Conservation (phyloP, 2,888 invertebrate species). For the Patella pellucida region DNA sequence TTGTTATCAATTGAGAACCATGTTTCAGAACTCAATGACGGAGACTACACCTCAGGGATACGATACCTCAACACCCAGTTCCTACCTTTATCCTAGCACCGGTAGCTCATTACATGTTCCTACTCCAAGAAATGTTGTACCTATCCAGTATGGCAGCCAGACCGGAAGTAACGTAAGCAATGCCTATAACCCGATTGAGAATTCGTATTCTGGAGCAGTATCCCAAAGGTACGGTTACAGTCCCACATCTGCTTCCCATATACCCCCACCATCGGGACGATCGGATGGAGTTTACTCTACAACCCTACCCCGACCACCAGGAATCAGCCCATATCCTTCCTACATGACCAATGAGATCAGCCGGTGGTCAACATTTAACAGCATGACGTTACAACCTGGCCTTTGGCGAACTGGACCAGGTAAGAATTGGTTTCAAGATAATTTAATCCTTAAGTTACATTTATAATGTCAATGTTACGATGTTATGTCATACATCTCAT, state of each 20-base stretch:
- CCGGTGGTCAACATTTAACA: neutral
- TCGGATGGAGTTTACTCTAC: neutral
- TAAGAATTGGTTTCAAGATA: neutral
- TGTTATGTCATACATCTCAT: no score
- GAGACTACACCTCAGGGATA: neutral
- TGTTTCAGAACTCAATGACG: neutral
- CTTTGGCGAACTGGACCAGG: neutral
- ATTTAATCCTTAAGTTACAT: no score
- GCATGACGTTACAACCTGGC: neutral
- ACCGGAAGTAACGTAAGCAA: neutral
- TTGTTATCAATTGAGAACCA: no score
- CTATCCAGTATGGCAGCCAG: neutral
- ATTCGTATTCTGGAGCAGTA: neutral
- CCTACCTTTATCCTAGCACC: neutral
- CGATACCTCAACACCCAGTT: neutral
- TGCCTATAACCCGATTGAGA: neutral
- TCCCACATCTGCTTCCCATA: neutral
- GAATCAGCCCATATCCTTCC: neutral
- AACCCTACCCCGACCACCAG: neutral
- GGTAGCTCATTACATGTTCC: constrained; percentile 4
- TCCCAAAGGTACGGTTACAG: neutral
- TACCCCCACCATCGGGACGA: neutral
- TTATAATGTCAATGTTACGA: no score
- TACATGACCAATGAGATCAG: neutral
- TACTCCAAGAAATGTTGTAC: neutral